Conservation (phyloP, 2,797 vertebrate species). For the Hippocampus kuda region DNA sequence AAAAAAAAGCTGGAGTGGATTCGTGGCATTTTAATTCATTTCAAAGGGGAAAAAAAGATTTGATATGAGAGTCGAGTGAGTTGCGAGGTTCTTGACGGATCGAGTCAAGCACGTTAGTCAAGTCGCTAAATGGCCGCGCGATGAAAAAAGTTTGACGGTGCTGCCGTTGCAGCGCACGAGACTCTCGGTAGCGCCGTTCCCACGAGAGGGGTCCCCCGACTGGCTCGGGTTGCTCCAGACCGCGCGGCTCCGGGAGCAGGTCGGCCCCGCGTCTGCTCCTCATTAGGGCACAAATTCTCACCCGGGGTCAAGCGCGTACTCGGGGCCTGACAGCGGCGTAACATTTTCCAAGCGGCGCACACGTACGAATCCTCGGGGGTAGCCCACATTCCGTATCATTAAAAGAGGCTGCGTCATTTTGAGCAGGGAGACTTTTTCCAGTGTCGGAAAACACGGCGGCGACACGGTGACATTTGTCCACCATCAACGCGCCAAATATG, state of each 20-base stretch:
- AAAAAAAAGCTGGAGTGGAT: no score
- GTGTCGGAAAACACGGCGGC: background rate
- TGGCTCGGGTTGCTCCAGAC: background rate
- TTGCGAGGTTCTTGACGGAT: no score
- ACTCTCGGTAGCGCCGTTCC: no score
- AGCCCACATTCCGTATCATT: constrained; percentile 2
- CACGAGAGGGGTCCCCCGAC: no score
- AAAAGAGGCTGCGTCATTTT: constrained; percentile 28
- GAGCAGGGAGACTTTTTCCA: constrained; percentile 3
- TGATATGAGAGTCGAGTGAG: no score
- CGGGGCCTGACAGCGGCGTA: constrained; percentile 38
- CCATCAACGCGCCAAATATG: background rate
- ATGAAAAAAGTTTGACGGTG: no score
- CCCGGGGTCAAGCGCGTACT: constrained; percentile 33
- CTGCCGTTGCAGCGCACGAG: no score
- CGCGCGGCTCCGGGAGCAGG: background rate
- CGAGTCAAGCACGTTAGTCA: no score
- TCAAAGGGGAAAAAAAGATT: no score
- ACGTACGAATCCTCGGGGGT: constrained; percentile 3
- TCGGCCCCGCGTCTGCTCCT: constrained; percentile 27
- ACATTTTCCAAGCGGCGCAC: constrained; percentile 49
- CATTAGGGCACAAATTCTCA: constrained; percentile 34
- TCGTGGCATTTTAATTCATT: no score
- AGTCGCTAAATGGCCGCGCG: no score
- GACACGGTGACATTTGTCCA: background rate